Conservation (phyloP, 2,888 invertebrate species). For the Drosophila robusta region DNA sequence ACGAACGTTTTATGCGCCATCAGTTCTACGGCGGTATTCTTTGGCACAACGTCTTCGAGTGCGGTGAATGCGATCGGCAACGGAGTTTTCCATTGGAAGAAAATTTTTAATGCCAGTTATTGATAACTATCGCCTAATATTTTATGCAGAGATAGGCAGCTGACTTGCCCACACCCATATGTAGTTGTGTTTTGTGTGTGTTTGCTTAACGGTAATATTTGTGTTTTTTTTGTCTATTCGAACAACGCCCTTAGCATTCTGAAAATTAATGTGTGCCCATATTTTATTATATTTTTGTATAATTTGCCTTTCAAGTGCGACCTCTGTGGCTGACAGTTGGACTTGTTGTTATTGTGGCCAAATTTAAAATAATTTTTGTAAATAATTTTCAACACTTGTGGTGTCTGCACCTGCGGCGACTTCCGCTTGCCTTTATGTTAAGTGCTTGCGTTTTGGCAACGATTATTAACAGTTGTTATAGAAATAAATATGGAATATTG, state of each 20-base stretch:
- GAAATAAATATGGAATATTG: slow-evolving; percentile 2
- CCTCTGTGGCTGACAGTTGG: slow-evolving; percentile 4
- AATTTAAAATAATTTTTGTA: slow-evolving; percentile 28
- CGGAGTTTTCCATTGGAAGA: slow-evolving; percentile 11
- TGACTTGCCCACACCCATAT: slow-evolving; percentile 33
- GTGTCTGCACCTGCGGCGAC: slow-evolving; percentile 15
- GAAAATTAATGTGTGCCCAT: slow-evolving; percentile 16
- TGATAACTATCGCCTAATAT: slow-evolving; percentile 45
- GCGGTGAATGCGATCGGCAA: slow-evolving; percentile 55
- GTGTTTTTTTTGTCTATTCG: background rate
- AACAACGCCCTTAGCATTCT: slow-evolving; percentile 1
- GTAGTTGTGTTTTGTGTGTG: slow-evolving; percentile 13
- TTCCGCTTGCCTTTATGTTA: slow-evolving; percentile 23
- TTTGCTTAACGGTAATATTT: slow-evolving; percentile 35
- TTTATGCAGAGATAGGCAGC: slow-evolving; percentile 51
- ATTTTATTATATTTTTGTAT: slow-evolving; percentile 4
- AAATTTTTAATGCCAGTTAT: slow-evolving; percentile 62
- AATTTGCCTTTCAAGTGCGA: slow-evolving; percentile 22
- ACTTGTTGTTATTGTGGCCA: slow-evolving; percentile 24
- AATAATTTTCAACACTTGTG: slow-evolving; percentile 23
- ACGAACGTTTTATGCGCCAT: slow-evolving; percentile 48
- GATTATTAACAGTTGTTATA: slow-evolving; percentile 1
- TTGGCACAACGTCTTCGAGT: slow-evolving; percentile 51
- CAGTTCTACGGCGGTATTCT: slow-evolving; percentile 68
- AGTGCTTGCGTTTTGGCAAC: slow-evolving; percentile 10